Percentiles rank a stretch among this genome's conserved stretches.
These are phyloP conservation scores for Menidia beryllina DNA, from an alignment of 2,113 vertebrate genomes.

Conservation along the genomic window DNA sequence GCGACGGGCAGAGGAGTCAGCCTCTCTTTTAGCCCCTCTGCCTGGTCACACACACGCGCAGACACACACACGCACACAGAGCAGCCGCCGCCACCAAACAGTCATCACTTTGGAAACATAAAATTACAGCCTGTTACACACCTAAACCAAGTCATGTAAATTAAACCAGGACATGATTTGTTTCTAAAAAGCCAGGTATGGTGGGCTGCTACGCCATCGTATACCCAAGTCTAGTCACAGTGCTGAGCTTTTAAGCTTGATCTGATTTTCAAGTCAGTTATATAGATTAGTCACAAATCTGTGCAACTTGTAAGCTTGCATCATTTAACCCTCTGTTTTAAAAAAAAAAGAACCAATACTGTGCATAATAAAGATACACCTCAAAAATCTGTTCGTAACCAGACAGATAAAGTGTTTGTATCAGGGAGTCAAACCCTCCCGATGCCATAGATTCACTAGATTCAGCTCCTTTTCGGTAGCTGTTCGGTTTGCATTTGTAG, in stretches of 20 bases:
- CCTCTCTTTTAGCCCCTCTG: conserved; percentile 44
- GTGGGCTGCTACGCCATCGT: conserved; percentile 1
- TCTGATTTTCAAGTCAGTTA: conserved; percentile 14
- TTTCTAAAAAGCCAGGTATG: conserved; percentile 45
- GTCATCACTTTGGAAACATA: conserved; percentile 51
- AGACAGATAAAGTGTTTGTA: not conserved
- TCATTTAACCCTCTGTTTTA: not conserved
- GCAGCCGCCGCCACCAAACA: conserved; percentile 44
- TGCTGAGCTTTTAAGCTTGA: not conserved
- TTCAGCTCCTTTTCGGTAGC: too few species aligned
- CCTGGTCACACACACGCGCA: conserved; percentile 20
- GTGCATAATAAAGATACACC: not conserved
- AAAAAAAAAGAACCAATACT: not conserved
- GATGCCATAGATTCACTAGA: too few species aligned
- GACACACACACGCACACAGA: conserved; percentile 24
- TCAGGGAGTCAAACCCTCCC: not conserved
- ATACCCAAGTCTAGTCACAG: not conserved
- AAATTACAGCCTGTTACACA: conserved; percentile 51
- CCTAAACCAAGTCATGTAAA: conserved; percentile 49
- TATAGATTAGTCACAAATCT: not conserved
- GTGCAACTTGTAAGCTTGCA: not conserved
- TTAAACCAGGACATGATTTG: conserved; percentile 41
- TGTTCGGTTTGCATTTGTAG: too few species aligned
- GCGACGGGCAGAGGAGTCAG: conserved; percentile 62
- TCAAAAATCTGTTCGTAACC: not conserved